phyloP scores from a whole-genome alignment of 2,888 invertebrate species.

The Erannis defoliaria region DNA sequence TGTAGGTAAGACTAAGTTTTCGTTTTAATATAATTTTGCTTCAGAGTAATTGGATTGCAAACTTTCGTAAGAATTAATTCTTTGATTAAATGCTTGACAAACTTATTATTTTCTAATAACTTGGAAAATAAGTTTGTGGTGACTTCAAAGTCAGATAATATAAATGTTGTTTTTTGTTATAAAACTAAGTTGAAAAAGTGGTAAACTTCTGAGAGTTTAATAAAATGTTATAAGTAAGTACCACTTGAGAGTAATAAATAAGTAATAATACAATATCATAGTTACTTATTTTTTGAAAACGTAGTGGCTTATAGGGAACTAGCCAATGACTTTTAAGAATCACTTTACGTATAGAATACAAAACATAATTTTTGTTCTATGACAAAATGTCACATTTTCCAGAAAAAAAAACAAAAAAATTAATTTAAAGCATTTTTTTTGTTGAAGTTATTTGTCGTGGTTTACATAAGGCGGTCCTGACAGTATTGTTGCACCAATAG shows the following conservation, averaged over 20 bases:
- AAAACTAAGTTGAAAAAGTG: background rate
- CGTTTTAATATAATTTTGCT: constrained; percentile 26
- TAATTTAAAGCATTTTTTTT: too few species aligned
- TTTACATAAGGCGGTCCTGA: too few species aligned
- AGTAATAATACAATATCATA: too few species aligned
- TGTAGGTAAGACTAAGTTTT: constrained; percentile 20
- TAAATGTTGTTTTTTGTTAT: constrained; percentile 1
- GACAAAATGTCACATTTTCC: too few species aligned
- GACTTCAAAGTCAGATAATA: constrained; percentile 8
- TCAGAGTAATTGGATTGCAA: constrained; percentile 25
- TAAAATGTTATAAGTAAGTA: background rate
- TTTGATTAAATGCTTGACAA: constrained; percentile 31
- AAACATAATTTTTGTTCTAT: too few species aligned
- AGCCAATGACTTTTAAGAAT: too few species aligned
- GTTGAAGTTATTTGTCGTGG: too few species aligned
- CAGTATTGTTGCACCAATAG: too few species aligned
- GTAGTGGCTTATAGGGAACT: too few species aligned
- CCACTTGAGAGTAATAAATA: background rate
- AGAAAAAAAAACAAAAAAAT: too few species aligned
- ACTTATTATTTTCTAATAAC: constrained; percentile 31
- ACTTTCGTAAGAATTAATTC: constrained; percentile 27
- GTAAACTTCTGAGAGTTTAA: background rate
- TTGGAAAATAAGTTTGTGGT: constrained; percentile 17
- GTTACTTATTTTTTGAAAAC: too few species aligned
- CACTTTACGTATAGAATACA: too few species aligned